These are phyloP conservation scores for Dreissena rostriformis DNA, from an alignment of 1,140 invertebrate species.

Conservation along the genomic window DNA sequence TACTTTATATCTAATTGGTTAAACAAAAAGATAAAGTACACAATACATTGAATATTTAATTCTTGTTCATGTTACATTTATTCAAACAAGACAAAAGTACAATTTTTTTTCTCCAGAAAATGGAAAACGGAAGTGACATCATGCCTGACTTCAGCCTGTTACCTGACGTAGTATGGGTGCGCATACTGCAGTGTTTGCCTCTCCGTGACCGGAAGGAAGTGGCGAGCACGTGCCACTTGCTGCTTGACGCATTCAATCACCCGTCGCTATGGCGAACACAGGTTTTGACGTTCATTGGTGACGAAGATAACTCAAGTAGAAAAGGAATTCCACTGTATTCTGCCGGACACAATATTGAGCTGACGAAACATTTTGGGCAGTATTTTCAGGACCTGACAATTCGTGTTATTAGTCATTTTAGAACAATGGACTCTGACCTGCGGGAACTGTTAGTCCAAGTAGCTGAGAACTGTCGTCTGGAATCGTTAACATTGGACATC, in stretches of 20 bases:
- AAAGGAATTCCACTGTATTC: constrained; percentile 26
- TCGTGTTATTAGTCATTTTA: constrained; percentile 57
- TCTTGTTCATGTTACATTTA: no score
- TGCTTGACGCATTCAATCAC: constrained; percentile 64
- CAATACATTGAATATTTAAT: no score
- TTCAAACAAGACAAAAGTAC: no score
- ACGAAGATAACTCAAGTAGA: constrained; percentile 44
- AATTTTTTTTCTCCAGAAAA: no score
- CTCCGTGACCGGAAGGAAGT: constrained; percentile 55
- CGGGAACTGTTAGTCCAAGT: constrained; percentile 46
- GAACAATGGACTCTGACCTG: constrained; percentile 40
- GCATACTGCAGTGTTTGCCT: constrained; percentile 54
- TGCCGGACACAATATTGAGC: constrained; percentile 36
- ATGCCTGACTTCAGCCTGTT: constrained; percentile 58
- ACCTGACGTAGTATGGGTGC: constrained; percentile 64
- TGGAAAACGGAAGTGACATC: background rate
- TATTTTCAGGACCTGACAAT: constrained; percentile 63
- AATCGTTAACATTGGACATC: constrained; percentile 59
- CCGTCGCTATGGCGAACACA: constrained; percentile 64
- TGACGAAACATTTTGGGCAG: constrained; percentile 60
- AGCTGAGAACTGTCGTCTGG: constrained; percentile 57
- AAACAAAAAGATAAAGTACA: no score
- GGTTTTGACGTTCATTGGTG: constrained; percentile 52
- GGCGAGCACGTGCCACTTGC: constrained; percentile 51
- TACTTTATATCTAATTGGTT: no score